Evolutionary conservation across 2,888 invertebrate genomes (phyloP), one percentile per base, ranked within the genome.

Genomic region (Heliconius ethilla): DNA sequence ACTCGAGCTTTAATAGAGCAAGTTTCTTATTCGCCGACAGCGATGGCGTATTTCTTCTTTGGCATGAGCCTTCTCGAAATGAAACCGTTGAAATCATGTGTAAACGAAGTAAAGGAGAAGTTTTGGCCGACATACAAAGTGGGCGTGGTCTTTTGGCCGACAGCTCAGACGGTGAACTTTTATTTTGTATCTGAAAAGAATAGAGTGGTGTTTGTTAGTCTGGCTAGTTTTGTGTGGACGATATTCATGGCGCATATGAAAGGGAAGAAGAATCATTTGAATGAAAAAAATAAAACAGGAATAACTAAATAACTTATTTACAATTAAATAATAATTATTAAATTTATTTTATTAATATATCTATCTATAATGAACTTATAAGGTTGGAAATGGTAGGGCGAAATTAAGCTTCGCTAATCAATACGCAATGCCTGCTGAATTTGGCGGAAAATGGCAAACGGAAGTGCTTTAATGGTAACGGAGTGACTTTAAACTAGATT

Each of bases 181-280:
- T 95, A 96, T 33, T 92, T 96, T 63, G 91, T 97, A 18, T 95
- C 96, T 0, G 97, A 97, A 85, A 96, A 94, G 82, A 97, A 97
- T 86, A 95, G 97, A 69, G 96, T 97, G 1, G 95, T 96, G 1
- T 97, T 97, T 82, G 96, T 97, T 0, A 96, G 97, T 82, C 89
- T 95, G 0, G 96, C 96, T 78, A 97, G 97, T 86, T 95, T 97
- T 78, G 88, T 97, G 51, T 97, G 97, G 97, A 97, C 97, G 0
- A 96, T 96, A 25, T 97, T 96, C 86, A 92, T 97, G 81, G 97
- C 97, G 0, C 97, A 97, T 83, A 96, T 97, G 96, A 97, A 97
- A 76, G 87, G 87, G 0, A 88, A 85, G 25, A 72, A 77, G 22
- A 65, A 59, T 27, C 25, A 25, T 13, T 59, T 59, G 15, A 73